Conservation (phyloP, 2,888 invertebrate species). For the Andrena marginata region DNA sequence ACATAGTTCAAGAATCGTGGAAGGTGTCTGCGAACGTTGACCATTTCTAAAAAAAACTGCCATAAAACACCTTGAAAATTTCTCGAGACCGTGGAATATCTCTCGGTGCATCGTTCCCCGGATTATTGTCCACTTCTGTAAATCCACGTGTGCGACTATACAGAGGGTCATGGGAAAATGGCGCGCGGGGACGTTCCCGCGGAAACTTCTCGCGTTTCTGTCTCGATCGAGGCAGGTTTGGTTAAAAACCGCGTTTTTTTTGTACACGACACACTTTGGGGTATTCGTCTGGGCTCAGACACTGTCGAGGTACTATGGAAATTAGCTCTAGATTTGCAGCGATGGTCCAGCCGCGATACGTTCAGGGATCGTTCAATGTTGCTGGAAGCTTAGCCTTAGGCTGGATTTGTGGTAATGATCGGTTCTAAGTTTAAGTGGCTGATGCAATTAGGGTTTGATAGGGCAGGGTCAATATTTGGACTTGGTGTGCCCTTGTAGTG, state of each 20-base stretch:
- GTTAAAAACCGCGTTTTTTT: constrained; percentile 14
- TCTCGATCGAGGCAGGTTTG: not conserved
- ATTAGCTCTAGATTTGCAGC: constrained; percentile 23
- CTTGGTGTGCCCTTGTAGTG: not conserved
- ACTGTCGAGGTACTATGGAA: constrained; percentile 6
- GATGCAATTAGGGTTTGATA: not conserved
- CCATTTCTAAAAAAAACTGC: not conserved
- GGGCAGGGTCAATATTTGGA: not conserved
- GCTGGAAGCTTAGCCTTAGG: not conserved
- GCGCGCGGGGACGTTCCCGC: constrained; percentile 1
- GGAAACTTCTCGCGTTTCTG: constrained; percentile 13
- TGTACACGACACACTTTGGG: constrained; percentile 34
- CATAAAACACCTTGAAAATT: not conserved
- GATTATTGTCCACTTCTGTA: not conserved
- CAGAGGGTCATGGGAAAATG: constrained; percentile 1
- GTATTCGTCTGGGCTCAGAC: constrained; percentile 14
- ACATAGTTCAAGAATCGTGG: not conserved
- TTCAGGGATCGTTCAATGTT: constrained; percentile 12
- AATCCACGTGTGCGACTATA: not conserved
- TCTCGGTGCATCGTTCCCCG: not conserved
- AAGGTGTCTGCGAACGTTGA: not conserved
- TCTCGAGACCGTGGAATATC: not conserved
- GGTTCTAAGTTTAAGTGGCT: not conserved
- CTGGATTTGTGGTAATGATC: not conserved
- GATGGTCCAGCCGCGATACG: constrained; percentile 29